These are phyloP conservation scores for Mormyrops attenuatus DNA, from an alignment of 2,797 vertebrate genomes.

Conservation along the genomic window DNA sequence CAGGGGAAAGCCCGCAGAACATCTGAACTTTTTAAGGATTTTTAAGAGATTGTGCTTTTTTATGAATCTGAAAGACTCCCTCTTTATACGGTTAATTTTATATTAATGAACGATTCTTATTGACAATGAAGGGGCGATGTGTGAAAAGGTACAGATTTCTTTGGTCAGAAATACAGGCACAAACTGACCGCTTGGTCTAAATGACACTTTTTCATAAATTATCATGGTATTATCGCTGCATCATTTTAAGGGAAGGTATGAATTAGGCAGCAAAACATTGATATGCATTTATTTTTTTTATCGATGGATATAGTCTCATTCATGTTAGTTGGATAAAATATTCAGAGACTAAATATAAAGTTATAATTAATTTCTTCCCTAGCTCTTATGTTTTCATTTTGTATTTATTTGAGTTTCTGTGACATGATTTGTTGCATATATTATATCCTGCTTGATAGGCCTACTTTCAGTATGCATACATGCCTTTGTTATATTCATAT, in stretches of 20 bases:
- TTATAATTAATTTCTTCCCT: background rate
- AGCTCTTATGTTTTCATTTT: background rate
- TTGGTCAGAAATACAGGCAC: background rate
- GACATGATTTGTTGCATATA: background rate
- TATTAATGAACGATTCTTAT: background rate
- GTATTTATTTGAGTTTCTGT: slow-evolving; percentile 4
- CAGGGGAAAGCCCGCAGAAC: background rate
- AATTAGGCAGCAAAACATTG: background rate
- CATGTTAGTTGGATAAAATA: background rate
- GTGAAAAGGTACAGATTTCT: background rate
- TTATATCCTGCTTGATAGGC: background rate
- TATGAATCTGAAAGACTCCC: background rate
- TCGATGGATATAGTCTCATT: background rate
- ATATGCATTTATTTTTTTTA: slow-evolving; percentile 4
- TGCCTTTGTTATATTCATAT: background rate
- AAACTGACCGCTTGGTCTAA: background rate
- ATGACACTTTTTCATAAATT: background rate
- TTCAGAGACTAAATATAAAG: background rate
- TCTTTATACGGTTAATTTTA: background rate
- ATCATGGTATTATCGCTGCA: background rate
- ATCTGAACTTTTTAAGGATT: background rate
- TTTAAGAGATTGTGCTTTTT: slow-evolving; percentile 13
- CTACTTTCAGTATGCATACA: background rate
- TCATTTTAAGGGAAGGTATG: slow-evolving; percentile 15
- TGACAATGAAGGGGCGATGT: background rate